Evolutionary conservation across 2,113 vertebrate species (phyloP), one percentile per base, ranked within the genome.

Genomic region (Psittacus erithacus): DNA sequence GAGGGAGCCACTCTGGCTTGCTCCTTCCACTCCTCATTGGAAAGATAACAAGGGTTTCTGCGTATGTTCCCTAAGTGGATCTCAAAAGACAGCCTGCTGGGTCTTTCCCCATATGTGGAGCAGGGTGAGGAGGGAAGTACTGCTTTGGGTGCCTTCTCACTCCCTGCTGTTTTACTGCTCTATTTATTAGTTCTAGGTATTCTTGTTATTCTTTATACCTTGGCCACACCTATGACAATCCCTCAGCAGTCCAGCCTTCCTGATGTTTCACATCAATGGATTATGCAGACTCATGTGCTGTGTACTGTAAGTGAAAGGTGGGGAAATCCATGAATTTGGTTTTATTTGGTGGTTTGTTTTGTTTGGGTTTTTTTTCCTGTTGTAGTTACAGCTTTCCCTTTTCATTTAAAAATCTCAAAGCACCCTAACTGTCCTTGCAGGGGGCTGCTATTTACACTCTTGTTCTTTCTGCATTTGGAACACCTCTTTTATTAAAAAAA

Each of bases 11-110:
- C 16, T 9, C 35, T 20, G 11, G 19, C 29, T 76, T 80, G 10
- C 3, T 80, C 27, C 38, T 7, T n/a, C 38, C 39, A 29, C 31
- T 20, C 8, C 29, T 53, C 0, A 0, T 12, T 27, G 31, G 13
- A 53, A 41, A 68, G 31, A 60, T 3, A 2, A 3, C 4, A 25
- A 35, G 7, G 3, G 5, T 9, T 71, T 38, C 44, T 8, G 6
- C 29, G 59, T 28, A 9, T 46, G 43, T 28, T 15, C 31, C 25
- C 0, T 0, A 6, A 19, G 17, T 17, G 24, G 39, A 17, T 83
- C 20, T 68, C 4, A 28, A 63, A 80, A 64, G 33, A 17, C 5
- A 41, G 6, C 8, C 11, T 1, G 1, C 17, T 65, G 39, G 25
- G 25, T 14, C 27, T 33, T 39, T 73, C 31, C 4, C 13, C 6